Conservation (phyloP, 2,888 invertebrate genomes). For the Tillus elongatus region DNA sequence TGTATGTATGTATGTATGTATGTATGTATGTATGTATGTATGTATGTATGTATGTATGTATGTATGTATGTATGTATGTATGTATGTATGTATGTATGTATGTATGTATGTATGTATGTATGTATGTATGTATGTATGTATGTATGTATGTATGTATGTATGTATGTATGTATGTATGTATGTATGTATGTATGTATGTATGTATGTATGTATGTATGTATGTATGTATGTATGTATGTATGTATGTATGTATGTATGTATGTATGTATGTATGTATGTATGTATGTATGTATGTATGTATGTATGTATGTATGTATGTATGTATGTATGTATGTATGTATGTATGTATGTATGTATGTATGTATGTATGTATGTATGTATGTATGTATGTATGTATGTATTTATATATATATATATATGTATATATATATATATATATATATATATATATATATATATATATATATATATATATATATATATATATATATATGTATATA, state of each 20-base stretch:
- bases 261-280: background rate
- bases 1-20: conserved; percentile 5
- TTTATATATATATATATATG: conserved; percentile 13
- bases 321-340: conserved; percentile 8
- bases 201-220: too few species aligned
- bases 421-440: conserved; percentile 11
- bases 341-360: conserved; percentile 10
- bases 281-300: conserved; percentile 8
- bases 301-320: conserved; percentile 9
- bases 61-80: background rate
- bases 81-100: too few species aligned
- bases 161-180: too few species aligned
- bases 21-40: conserved; percentile 5
- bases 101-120: too few species aligned
- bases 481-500: too few species aligned
- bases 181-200: too few species aligned
- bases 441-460: too few species aligned
- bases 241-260: background rate
- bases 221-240: too few species aligned
- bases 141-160: too few species aligned
- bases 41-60: conserved; percentile 5
- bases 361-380: conserved; percentile 11
- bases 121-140: too few species aligned
- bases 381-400: conserved; percentile 10
- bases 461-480: too few species aligned